A percentile compares a stretch with the other conserved stretches of the same genome.
These are phyloP conservation scores for Folsomia manolachei DNA, from an alignment of 2,888 invertebrate genomes.

Conservation along the genomic window DNA sequence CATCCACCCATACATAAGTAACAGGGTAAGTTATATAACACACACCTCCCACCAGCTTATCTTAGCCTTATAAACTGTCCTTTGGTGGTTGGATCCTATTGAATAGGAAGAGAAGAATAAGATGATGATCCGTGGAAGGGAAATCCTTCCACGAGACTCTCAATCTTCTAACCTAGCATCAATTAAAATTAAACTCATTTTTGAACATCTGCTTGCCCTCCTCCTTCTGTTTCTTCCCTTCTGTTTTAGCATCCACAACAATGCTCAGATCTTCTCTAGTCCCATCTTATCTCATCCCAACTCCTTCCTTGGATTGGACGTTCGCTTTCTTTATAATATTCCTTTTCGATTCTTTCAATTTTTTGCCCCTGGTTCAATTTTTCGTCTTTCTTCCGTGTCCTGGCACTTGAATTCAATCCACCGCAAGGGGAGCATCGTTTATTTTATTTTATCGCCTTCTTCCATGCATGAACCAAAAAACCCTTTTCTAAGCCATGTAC, in stretches of 20 bases:
- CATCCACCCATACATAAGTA: background rate
- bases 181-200: slow-evolving; percentile 47
- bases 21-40: background rate
- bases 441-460: no score
- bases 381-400: background rate
- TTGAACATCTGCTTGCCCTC: slow-evolving; percentile 32
- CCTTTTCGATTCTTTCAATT: background rate
- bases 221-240: background rate
- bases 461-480: no score
- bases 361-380: background rate
- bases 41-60: background rate
- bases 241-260: background rate
- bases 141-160: slow-evolving; percentile 25
- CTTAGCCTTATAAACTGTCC: no score
- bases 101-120: background rate
- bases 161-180: slow-evolving; percentile 42
- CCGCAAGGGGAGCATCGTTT: no score
- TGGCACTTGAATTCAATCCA: no score
- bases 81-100: slow-evolving; percentile 6
- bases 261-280: no score
- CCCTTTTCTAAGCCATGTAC: no score
- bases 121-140: slow-evolving; percentile 32
- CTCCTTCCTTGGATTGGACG: background rate
- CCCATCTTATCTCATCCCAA: background rate
- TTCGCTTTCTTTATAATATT: background rate